A percentile compares a stretch with the other conserved stretches of the same genome.
Evolutionary conservation across 2,888 invertebrate genomes (phyloP).

Genomic region (Zele albiditarsus): DNA sequence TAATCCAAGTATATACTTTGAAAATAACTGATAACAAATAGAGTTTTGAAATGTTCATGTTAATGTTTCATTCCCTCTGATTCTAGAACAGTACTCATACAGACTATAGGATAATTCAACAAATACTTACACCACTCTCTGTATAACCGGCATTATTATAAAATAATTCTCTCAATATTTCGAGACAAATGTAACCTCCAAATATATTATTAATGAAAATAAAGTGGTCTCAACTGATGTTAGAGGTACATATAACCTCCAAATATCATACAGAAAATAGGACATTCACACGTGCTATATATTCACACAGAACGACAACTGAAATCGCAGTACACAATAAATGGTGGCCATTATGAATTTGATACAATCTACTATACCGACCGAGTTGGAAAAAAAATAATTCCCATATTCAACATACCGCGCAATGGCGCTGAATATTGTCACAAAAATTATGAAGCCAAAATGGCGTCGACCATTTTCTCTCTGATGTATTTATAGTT

Average conservation of each 20-base stretch:
- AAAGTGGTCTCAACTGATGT: neutral
- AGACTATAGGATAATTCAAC: neutral
- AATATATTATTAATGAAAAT: neutral
- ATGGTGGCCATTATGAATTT: neutral
- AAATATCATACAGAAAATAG: neutral
- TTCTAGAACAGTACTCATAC: neutral
- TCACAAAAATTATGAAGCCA: constrained; percentile 7
- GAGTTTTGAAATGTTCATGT: neutral
- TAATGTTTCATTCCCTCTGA: too few species aligned
- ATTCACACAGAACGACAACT: too few species aligned
- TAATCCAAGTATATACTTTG: too few species aligned
- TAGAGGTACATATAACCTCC: neutral
- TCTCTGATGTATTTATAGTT: constrained; percentile 8
- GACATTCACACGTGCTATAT: constrained; percentile 1
- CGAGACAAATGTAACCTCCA: too few species aligned
- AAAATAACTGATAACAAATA: too few species aligned
- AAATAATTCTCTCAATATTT: too few species aligned
- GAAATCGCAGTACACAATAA: neutral
- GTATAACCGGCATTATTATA: constrained; percentile 33
- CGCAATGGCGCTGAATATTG: neutral
- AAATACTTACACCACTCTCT: constrained; percentile 40
- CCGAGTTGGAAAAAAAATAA: neutral
- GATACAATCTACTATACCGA: neutral
- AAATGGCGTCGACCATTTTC: constrained; percentile 11
- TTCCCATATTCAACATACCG: neutral